Conservation (phyloP, 2,113 vertebrate species). For the rabbit (Oryctolagus cuniculus) region mOryCun1.1 NC_091435.1:63093501-63094000, state of each 20-base stretch:
- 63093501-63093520: conserved; percentile 65
- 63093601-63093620: conserved; percentile 52
- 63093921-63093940: neutral
- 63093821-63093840: neutral
- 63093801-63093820: conserved; percentile 6
- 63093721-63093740: conserved; percentile 55
- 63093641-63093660: conserved; percentile 42
- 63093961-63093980: too few species aligned
- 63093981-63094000: too few species aligned
- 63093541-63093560: conserved; percentile 48
- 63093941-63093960: too few species aligned
- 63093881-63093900: neutral
- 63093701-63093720: conserved; percentile 52
- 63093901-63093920: neutral
- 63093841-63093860: conserved; percentile 2
- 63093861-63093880: neutral
- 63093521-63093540: conserved; percentile 46
- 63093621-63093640: conserved; percentile 58
- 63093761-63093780: conserved; percentile 51
- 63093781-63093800: neutral
- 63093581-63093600: conserved; percentile 49
- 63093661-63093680: conserved; percentile 54
- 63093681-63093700: conserved; percentile 37
- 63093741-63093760: conserved; percentile 46
- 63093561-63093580: conserved; percentile 49